Base-by-base conservation (phyloP, 2,888 invertebrate genomes). In the Alentia gelatinosa region DNA sequence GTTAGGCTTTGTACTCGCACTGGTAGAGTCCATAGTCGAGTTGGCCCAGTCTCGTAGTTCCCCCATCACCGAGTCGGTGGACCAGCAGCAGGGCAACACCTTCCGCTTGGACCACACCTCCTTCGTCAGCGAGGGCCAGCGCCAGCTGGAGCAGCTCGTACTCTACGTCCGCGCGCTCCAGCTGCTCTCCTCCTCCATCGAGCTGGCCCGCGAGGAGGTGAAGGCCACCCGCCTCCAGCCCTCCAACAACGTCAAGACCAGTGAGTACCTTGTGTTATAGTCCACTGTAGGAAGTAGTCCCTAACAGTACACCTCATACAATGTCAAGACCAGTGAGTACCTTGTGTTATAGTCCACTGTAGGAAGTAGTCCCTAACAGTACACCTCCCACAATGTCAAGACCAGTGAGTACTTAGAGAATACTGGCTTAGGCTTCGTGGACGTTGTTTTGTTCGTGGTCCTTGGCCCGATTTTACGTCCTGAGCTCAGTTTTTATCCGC, bases 21-120 rank as follows among this genome's bases (percentile, higher is more conserved):
- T 99, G 93, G 98, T 98, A 93, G 99, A 99, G 96, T 98, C 99
- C 96, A 98, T 99, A 91, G 97, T 98, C 93, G 99, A 99, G 90
- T 95, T 96, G 97, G 97, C 97, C 9, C 96, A 96, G 91, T 95
- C 95, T 39, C 95, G 96, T 86, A 96, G 96, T 23, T 96, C 96
- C 89, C 96, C 96, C 0, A 94, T 97, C 92, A 93, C 95, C 3
- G 95, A 95, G 90, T 95, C 95, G 89, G 91, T 94, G 5, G 86
- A 84, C 63, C 90, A 90, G 86, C 68, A 40, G 23, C 90, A 90
- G 40, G 90, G 90, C 15, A 86, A 90, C 50, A 79, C 75, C 47
- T 90, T 90, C 90, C 74, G 90, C 19, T 50, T 90, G 90, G 86
- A 91, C 37, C 89, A 79, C 74, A 56, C 90, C 42, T 90, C 68